phyloP scores from a whole-genome alignment of 2,888 invertebrate genomes.

The Nasonovia ribisnigri region DNA sequence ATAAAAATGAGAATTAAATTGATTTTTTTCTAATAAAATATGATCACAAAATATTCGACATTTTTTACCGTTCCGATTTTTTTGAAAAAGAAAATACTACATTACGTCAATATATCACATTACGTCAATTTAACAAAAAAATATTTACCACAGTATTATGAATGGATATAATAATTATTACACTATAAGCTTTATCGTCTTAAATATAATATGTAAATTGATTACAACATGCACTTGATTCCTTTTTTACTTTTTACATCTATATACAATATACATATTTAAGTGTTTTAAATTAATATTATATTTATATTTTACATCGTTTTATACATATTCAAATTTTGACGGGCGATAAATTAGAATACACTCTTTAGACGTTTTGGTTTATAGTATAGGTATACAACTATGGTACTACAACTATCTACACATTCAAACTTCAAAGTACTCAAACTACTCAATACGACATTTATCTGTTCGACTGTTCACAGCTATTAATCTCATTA shows the following conservation, averaged over 20 bases:
- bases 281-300: too few species aligned
- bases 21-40: neutral
- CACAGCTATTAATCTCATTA: constrained; percentile 45
- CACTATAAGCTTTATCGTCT: neutral
- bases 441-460: constrained; percentile 1
- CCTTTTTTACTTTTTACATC: neutral
- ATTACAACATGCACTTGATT: neutral
- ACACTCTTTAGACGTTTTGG: neutral
- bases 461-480: neutral
- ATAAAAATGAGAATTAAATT: neutral
- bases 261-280: neutral
- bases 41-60: neutral
- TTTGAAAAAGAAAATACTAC: neutral
- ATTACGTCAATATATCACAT: neutral
- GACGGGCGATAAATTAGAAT: neutral
- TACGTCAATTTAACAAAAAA: neutral
- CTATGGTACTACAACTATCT: neutral
- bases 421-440: neutral
- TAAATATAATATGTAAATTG: neutral
- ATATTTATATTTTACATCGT: neutral
- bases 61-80: neutral
- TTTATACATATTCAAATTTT: neutral
- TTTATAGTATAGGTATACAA: neutral
- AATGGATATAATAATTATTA: neutral
- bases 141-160: neutral